Evolutionary conservation across 2,113 vertebrate genomes (phyloP).

Genomic region (Phyllopteryx taeniolatus): DNA sequence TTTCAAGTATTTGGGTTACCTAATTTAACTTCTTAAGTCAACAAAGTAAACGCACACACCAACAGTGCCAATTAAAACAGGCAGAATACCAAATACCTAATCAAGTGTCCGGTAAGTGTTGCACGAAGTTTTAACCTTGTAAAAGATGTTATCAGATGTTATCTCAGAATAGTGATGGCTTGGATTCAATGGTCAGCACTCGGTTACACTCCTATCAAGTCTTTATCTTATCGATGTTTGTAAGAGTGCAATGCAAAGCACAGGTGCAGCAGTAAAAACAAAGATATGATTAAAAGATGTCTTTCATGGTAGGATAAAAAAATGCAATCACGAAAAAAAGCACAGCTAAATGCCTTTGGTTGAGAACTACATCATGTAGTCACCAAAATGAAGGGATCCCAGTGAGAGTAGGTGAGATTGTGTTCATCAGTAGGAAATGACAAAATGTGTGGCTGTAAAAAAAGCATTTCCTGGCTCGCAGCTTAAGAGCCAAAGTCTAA

Average conservation of each 20-base stretch:
- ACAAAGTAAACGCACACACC: not conserved
- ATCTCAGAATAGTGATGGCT: conserved; percentile 19
- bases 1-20: not conserved
- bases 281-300: conserved; percentile 21
- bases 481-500: conserved; percentile 63
- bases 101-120: not conserved
- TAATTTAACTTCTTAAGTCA: not conserved
- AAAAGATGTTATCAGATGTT: conserved; percentile 24
- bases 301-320: conserved; percentile 6
- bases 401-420: not conserved
- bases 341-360: not conserved
- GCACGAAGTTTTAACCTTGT: conserved; percentile 29
- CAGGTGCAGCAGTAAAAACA: conserved; percentile 17
- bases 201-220: conserved; percentile 26
- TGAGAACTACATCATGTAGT: not conserved
- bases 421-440: not conserved
- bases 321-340: conserved; percentile 17
- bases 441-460: conserved; percentile 5
- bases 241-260: conserved; percentile 6
- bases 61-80: not conserved
- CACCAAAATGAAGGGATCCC: not conserved
- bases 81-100: too few species aligned
- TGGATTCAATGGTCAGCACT: conserved; percentile 25
- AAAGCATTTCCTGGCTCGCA: conserved; percentile 1
- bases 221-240: conserved; percentile 59